Percentiles rank a stretch among this genome's conserved stretches.
These are phyloP conservation scores for Drosophila pectinifera DNA, from an alignment of 1,140 invertebrate species.

Conservation along the genomic window DNA sequence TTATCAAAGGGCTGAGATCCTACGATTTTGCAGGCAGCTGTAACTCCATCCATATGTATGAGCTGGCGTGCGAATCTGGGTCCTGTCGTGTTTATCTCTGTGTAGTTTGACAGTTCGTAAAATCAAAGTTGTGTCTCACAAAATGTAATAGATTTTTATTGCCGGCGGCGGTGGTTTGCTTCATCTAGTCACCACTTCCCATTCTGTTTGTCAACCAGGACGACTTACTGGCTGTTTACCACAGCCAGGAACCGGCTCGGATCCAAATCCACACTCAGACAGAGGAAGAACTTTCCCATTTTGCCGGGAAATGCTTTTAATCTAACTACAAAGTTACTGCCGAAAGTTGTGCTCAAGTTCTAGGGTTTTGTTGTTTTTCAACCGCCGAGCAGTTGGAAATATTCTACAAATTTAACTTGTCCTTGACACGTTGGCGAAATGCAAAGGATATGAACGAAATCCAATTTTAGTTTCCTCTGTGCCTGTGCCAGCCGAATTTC, in stretches of 20 bases:
- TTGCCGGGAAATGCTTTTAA: slow-evolving; percentile 70
- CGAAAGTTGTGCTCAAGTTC: slow-evolving; percentile 49
- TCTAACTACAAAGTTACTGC: slow-evolving; percentile 72
- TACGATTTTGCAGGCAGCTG: not conserved
- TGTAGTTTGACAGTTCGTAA: slow-evolving; percentile 70
- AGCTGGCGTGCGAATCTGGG: slow-evolving; percentile 20
- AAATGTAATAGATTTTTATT: slow-evolving; percentile 74
- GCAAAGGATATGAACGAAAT: slow-evolving; percentile 44
- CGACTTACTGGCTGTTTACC: slow-evolving; percentile 61
- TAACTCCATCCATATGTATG: slow-evolving; percentile 21
- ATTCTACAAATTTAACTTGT: slow-evolving; percentile 66
- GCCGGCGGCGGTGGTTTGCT: slow-evolving; percentile 52
- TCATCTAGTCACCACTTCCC: slow-evolving; percentile 58
- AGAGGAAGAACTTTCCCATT: slow-evolving; percentile 52
- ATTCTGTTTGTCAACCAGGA: slow-evolving; percentile 42
- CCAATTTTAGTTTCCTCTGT: slow-evolving; percentile 50
- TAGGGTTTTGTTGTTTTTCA: slow-evolving; percentile 27
- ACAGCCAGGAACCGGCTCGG: slow-evolving; percentile 21
- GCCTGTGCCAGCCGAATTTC: slow-evolving; percentile 14
- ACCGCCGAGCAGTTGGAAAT: slow-evolving; percentile 23
- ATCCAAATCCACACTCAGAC: slow-evolving; percentile 5
- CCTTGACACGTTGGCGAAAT: slow-evolving; percentile 61
- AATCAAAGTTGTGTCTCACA: slow-evolving; percentile 75
- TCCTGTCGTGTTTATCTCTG: slow-evolving; percentile 30
- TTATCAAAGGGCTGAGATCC: not conserved